phyloP scores from a whole-genome alignment of 2,888 invertebrate species.

The Melipona beecheii region DNA sequence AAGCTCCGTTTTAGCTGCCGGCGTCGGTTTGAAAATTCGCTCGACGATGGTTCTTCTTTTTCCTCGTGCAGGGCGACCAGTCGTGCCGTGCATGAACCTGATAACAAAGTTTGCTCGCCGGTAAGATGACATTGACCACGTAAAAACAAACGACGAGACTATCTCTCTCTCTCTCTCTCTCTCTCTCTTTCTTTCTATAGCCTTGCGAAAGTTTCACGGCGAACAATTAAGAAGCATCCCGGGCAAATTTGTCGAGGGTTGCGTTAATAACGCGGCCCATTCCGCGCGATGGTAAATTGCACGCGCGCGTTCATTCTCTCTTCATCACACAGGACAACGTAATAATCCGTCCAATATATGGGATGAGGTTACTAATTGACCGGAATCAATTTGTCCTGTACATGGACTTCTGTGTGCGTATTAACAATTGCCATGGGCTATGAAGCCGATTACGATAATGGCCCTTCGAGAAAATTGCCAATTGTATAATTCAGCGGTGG shows the following conservation, averaged over 20 bases:
- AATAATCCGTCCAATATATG: constrained; percentile 41
- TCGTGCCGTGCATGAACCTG: constrained; percentile 12
- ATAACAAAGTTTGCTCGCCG: constrained; percentile 24
- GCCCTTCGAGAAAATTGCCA: constrained; percentile 13
- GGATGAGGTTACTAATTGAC: constrained; percentile 50
- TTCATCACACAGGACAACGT: constrained; percentile 36
- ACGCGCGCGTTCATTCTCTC: not conserved
- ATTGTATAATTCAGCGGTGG: constrained; percentile 6
- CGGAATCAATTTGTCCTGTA: constrained; percentile 55
- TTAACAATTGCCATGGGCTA: constrained; percentile 47
- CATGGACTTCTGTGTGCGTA: constrained; percentile 47
- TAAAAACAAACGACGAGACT: constrained; percentile 35
- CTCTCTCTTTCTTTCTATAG: not conserved
- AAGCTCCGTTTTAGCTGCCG: not conserved
- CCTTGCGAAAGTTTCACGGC: constrained; percentile 1
- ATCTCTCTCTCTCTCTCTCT: not conserved
- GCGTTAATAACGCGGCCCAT: constrained; percentile 27
- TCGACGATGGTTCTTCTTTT: not conserved
- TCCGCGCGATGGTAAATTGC: constrained; percentile 28
- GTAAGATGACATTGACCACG: not conserved
- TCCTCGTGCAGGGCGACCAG: not conserved
- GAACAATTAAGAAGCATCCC: constrained; percentile 18
- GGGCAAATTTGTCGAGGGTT: constrained; percentile 23
- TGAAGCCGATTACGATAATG: constrained; percentile 41
- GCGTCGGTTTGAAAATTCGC: not conserved